These are phyloP conservation scores for Ectropis crepuscularia DNA, from an alignment of 2,888 invertebrate species.

Conservation along the genomic window DNA sequence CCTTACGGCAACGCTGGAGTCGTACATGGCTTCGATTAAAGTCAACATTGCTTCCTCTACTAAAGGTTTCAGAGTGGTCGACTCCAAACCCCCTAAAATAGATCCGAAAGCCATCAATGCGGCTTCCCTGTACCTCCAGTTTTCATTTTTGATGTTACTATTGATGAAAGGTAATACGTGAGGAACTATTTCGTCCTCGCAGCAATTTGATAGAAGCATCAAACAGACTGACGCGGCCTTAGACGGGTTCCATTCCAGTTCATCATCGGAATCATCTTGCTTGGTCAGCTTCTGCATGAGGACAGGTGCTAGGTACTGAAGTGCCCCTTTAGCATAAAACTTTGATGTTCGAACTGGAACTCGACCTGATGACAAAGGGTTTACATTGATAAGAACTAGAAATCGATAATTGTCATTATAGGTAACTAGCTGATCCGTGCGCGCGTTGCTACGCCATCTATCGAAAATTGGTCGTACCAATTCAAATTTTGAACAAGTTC, in stretches of 20 bases:
- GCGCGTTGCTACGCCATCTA: too few species aligned
- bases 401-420: slow-evolving; percentile 8
- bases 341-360: slow-evolving; percentile 97
- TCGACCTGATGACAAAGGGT: slow-evolving; percentile 83
- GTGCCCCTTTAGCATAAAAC: slow-evolving; percentile 99
- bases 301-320: slow-evolving; percentile 97
- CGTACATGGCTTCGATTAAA: slow-evolving; percentile 97
- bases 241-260: slow-evolving; percentile 99
- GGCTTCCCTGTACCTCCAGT: slow-evolving; percentile 97
- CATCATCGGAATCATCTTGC: slow-evolving; percentile 98
- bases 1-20: slow-evolving; percentile 95
- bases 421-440: too few species aligned
- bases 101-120: slow-evolving; percentile 99
- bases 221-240: slow-evolving; percentile 99
- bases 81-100: slow-evolving; percentile 96
- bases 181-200: slow-evolving; percentile 98
- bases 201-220: slow-evolving; percentile 98
- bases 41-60: slow-evolving; percentile 99
- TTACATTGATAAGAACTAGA: slow-evolving; percentile 2
- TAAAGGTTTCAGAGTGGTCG: slow-evolving; percentile 93
- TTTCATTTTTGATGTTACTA: slow-evolving; percentile 95
- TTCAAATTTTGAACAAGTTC: too few species aligned
- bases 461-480: too few species aligned
- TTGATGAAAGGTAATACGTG: slow-evolving; percentile 98
- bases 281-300: slow-evolving; percentile 97